Conservation (phyloP, 2,113 vertebrate species). For the Alligator mississippiensis region DNA sequence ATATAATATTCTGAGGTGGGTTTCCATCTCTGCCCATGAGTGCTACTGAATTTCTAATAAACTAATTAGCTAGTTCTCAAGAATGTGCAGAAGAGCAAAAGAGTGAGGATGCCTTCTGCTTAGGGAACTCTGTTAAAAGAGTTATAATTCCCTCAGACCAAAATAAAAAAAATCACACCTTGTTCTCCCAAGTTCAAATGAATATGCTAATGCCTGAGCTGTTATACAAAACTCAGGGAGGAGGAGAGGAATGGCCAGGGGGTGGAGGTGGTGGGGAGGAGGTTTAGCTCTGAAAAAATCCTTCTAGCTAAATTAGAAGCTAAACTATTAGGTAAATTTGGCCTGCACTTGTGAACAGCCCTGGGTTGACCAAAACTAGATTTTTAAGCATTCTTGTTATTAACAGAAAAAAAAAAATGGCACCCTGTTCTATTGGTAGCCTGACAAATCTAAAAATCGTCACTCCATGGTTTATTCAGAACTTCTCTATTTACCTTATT, state of each 20-base stretch:
- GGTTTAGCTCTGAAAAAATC: background rate
- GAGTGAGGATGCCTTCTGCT: background rate
- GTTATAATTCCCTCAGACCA: background rate
- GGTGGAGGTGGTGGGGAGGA: background rate
- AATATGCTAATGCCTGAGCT: background rate
- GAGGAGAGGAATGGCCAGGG: too few species aligned
- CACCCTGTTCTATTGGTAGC: background rate
- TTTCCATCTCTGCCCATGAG: background rate
- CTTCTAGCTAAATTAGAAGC: conserved; percentile 18
- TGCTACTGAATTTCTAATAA: background rate
- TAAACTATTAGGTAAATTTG: conserved; percentile 47
- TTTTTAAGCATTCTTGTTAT: conserved; percentile 1
- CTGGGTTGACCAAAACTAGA: conserved; percentile 29
- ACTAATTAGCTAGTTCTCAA: background rate
- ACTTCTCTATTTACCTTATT: background rate
- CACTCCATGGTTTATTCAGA: background rate
- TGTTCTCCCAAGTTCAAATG: background rate
- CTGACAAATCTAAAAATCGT: conserved; percentile 1
- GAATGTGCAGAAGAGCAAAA: background rate
- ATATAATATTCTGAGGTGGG: background rate
- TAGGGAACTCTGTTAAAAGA: background rate
- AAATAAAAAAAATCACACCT: background rate
- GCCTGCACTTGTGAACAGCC: conserved; percentile 5
- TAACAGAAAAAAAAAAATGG: background rate
- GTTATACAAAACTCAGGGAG: background rate